Percentiles rank a stretch among this genome's conserved stretches.
Conservation (phyloP, 2,113 vertebrate genomes). For the Cyanocitta stelleri region DNA sequence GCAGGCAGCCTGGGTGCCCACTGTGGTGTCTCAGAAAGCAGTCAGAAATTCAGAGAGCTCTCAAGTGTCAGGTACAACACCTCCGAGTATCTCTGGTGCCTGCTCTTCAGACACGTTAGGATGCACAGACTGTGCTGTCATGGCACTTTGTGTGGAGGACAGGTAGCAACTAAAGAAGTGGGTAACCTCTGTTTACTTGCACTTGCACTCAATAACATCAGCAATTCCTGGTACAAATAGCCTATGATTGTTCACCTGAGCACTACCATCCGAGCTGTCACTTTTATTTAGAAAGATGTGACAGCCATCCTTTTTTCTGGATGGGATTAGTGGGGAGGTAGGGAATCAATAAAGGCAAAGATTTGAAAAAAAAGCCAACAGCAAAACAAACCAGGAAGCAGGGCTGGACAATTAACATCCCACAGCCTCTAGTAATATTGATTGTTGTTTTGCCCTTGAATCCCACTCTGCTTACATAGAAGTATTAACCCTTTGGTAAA, state of each 20-base stretch:
- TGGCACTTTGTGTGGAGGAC: not conserved
- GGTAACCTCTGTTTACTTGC: conserved; percentile 20
- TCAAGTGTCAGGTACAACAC: not conserved
- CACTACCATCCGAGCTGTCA: not conserved
- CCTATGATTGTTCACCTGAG: conserved; percentile 15
- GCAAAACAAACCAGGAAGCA: conserved; percentile 19
- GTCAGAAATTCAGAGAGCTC: not conserved
- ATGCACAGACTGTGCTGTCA: not conserved
- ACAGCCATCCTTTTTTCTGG: conserved; percentile 7
- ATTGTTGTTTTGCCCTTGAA: conserved; percentile 52
- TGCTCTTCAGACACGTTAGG: not conserved
- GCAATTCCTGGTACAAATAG: not conserved
- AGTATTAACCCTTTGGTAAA: conserved; percentile 29
- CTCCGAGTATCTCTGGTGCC: not conserved
- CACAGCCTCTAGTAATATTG: conserved; percentile 56
- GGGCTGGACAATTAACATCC: conserved; percentile 37
- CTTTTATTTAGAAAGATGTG: conserved; percentile 38
- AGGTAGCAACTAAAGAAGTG: not conserved
- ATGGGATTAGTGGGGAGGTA: conserved; percentile 1
- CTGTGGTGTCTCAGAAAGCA: not conserved
- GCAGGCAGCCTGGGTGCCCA: not conserved
- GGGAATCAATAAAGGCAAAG: conserved; percentile 43
- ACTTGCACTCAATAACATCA: conserved; percentile 22
- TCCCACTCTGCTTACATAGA: not conserved
- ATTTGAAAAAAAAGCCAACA: not conserved